Percentiles rank a stretch among this genome's conserved stretches.
Evolutionary conservation across 2,888 invertebrate genomes (phyloP).

Genomic region (Microplitis manilae): DNA sequence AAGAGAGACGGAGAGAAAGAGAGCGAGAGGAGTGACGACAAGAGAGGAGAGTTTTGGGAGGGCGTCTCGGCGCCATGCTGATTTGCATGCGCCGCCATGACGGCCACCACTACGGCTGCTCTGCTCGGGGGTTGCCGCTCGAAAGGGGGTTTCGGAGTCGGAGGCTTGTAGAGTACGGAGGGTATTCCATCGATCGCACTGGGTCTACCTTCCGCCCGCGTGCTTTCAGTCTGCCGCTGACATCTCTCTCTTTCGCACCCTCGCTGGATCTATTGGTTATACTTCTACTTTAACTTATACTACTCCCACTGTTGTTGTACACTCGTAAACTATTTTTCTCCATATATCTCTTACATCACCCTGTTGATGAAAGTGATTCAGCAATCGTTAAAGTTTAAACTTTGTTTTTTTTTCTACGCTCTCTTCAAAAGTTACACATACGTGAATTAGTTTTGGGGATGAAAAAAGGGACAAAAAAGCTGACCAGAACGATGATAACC

Average conservation of each 20-base stretch:
- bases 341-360: constrained; percentile 22
- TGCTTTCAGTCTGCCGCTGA: constrained; percentile 40
- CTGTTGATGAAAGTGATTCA: constrained; percentile 9
- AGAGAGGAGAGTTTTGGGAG: constrained; percentile 60
- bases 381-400: background rate
- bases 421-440: background rate
- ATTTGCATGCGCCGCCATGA: constrained; percentile 78
- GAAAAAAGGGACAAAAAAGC: background rate
- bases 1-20: constrained; percentile 41
- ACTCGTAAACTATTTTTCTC: background rate
- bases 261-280: constrained; percentile 13
- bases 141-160: constrained; percentile 51
- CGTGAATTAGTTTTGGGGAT: background rate
- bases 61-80: constrained; percentile 76
- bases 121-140: constrained; percentile 51
- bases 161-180: constrained; percentile 53
- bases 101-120: constrained; percentile 67
- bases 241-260: constrained; percentile 44
- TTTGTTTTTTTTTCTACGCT: background rate
- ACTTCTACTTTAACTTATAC: background rate
- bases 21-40: constrained; percentile 46
- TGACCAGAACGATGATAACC: background rate
- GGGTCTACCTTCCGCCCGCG: constrained; percentile 54
- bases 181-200: constrained; percentile 75
- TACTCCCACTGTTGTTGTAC: background rate